Conservation (phyloP, 2,797 vertebrate species). For the Borostomias antarcticus region DNA sequence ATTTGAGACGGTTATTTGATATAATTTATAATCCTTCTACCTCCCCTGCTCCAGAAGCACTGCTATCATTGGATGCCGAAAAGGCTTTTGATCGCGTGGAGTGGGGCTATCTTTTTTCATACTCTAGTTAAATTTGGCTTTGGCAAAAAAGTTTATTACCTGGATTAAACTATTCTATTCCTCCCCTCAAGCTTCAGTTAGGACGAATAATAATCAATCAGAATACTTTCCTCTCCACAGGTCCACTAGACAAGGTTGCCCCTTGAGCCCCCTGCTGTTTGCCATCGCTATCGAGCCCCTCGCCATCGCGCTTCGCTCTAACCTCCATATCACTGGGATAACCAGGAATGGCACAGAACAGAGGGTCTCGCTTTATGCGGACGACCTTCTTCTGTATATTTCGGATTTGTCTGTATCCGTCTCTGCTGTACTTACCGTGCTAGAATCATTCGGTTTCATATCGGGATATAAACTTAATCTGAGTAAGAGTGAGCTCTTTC, state of each 20-base stretch:
- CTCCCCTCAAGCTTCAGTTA: conserved; percentile 1
- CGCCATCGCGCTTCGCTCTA: background rate
- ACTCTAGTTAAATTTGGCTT: too few species aligned
- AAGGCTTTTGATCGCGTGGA: background rate
- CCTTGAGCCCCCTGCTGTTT: conserved; percentile 2
- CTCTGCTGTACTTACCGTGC: background rate
- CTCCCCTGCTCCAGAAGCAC: background rate
- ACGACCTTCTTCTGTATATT: conserved; percentile 14
- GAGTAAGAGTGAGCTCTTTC: too few species aligned
- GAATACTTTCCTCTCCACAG: conserved; percentile 14
- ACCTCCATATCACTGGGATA: background rate
- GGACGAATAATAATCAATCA: conserved; percentile 15
- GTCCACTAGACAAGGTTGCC: conserved; percentile 17
- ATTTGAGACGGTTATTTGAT: background rate
- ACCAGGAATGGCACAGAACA: background rate
- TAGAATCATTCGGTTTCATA: too few species aligned
- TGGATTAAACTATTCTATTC: conserved; percentile 25
- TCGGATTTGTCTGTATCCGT: conserved; percentile 11
- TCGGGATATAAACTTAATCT: too few species aligned
- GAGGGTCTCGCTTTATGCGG: conserved; percentile 13
- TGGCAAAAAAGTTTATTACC: too few species aligned
- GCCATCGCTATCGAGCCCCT: conserved; percentile 14
- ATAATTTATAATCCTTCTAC: background rate
- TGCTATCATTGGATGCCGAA: background rate
- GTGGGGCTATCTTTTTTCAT: too few species aligned